A percentile compares a stretch with the other conserved stretches of the same genome.
Conservation (phyloP, 2,888 invertebrate genomes). For the Belgica antarctica region DNA sequence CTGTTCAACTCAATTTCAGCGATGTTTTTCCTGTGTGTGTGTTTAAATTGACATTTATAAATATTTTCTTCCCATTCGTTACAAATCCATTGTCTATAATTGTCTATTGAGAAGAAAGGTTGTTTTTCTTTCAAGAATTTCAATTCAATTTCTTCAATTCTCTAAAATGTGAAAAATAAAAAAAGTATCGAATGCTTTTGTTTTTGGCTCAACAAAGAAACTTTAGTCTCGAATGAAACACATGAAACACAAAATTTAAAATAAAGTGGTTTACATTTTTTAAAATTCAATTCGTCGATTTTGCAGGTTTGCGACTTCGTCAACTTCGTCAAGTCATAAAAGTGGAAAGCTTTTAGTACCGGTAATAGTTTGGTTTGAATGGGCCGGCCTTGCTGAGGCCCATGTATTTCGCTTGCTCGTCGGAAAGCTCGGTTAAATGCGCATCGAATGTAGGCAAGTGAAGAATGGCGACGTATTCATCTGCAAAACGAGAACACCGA, state of each 20-base stretch:
- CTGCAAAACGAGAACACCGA: constrained; percentile 57
- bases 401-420: constrained; percentile 96
- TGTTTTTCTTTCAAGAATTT: neutral
- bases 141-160: neutral
- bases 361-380: constrained; percentile 97
- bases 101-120: neutral
- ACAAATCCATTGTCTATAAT: constrained; percentile 20
- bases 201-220: too few species aligned
- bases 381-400: constrained; percentile 97
- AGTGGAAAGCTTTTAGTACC: constrained; percentile 58
- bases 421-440: constrained; percentile 90
- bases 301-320: too few species aligned
- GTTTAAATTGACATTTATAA: constrained; percentile 24
- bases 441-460: constrained; percentile 97
- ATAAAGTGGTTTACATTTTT: neutral
- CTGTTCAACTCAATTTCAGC: neutral
- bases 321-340: neutral
- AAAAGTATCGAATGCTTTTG: too few species aligned
- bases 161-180: constrained; percentile 4
- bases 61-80: neutral
- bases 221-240: too few species aligned
- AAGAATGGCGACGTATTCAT: constrained; percentile 96
- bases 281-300: neutral
- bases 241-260: neutral
- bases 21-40: neutral